Percentiles rank a stretch among this genome's conserved stretches.
Conservation (phyloP, 2,888 invertebrate genomes). For the Mythimna vitellina region DNA sequence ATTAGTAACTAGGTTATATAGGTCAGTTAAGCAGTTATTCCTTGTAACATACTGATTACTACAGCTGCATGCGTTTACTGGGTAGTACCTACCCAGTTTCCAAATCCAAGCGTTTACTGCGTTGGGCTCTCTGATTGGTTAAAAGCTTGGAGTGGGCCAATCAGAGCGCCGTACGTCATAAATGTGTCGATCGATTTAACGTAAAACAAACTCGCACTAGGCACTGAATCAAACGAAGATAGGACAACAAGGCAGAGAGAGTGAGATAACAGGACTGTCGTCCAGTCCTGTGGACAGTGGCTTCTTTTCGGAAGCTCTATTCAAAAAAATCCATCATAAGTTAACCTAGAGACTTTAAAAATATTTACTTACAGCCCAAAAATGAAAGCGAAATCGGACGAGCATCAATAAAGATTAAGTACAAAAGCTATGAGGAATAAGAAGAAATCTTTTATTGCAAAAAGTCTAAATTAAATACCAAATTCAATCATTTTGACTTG, state of each 20-base stretch:
- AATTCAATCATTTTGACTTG: conserved; percentile 21
- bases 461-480: conserved; percentile 11
- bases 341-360: neutral
- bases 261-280: neutral
- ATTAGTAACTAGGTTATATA: neutral
- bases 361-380: neutral
- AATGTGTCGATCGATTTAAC: no score
- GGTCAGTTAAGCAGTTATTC: neutral
- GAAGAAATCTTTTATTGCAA: conserved; percentile 12
- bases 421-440: neutral
- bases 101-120: no score
- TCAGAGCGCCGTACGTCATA: no score
- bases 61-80: neutral
- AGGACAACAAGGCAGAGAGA: neutral
- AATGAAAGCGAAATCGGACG: conserved; percentile 2
- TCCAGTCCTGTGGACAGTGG: no score
- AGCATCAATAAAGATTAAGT: conserved; percentile 4
- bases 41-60: neutral
- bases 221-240: no score
- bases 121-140: no score
- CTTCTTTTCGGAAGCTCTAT: neutral
- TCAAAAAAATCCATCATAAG: neutral
- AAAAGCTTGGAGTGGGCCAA: no score
- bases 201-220: no score
- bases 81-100: no score